Percentiles rank a stretch among this genome's conserved stretches.
Evolutionary conservation across 2,797 vertebrate genomes (phyloP).

Genomic region (Enteromius afrohamiltoni): DNA sequence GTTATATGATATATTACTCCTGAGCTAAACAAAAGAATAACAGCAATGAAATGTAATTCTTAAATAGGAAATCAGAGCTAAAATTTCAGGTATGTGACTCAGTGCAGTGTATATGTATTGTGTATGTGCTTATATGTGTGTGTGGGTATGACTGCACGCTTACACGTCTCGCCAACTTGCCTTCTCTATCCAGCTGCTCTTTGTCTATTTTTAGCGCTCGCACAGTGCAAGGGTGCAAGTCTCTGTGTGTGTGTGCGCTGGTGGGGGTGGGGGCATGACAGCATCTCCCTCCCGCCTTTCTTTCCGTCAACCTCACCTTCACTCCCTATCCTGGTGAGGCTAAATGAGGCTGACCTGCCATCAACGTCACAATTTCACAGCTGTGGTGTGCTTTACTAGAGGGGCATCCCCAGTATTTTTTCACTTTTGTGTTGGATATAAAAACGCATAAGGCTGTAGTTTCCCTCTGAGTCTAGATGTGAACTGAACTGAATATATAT

Average conservation of each 20-base stretch:
- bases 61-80: slow-evolving; percentile 54
- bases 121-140: slow-evolving; percentile 33
- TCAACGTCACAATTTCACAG: slow-evolving; percentile 65
- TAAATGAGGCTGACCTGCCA: slow-evolving; percentile 73
- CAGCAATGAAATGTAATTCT: slow-evolving; percentile 64
- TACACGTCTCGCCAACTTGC: slow-evolving; percentile 70
- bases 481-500: background rate
- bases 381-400: slow-evolving; percentile 56
- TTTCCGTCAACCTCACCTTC: slow-evolving; percentile 76
- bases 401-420: slow-evolving; percentile 72
- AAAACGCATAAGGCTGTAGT: background rate
- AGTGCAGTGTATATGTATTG: slow-evolving; percentile 56
- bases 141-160: slow-evolving; percentile 41
- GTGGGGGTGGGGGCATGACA: slow-evolving; percentile 59
- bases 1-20: background rate
- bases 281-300: slow-evolving; percentile 39
- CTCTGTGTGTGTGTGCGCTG: slow-evolving; percentile 41
- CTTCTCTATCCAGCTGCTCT: slow-evolving; percentile 80
- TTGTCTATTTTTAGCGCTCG: slow-evolving; percentile 81
- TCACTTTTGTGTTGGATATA: slow-evolving; percentile 29
- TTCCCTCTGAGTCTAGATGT: background rate
- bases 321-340: slow-evolving; percentile 72
- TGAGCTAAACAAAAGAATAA: background rate
- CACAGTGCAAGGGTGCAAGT: slow-evolving; percentile 62
- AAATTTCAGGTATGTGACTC: slow-evolving; percentile 66